These are phyloP conservation scores for Dasypogon diadema DNA, from an alignment of 2,888 invertebrate genomes.

Conservation along the genomic window DNA sequence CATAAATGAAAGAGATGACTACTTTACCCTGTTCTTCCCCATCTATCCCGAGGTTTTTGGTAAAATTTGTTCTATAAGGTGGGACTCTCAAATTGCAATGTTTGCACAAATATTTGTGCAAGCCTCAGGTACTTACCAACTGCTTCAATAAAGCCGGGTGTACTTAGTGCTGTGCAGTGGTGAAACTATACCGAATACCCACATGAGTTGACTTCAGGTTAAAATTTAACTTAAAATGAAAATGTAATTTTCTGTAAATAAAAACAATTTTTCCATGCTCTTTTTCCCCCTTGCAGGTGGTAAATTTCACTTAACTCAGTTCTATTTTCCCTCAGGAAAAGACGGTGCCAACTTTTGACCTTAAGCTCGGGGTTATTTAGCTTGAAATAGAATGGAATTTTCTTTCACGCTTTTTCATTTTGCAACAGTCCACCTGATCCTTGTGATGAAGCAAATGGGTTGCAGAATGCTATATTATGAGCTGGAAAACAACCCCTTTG, in stretches of 20 bases:
- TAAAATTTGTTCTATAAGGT: no score
- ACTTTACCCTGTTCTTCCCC: no score
- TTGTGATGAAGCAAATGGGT: no score
- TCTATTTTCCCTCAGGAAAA: no score
- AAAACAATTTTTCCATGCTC: background rate
- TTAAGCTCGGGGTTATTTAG: background rate
- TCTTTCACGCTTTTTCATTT: background rate
- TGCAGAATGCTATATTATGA: no score
- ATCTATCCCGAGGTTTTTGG: no score
- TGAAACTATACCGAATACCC: no score
- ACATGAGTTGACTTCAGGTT: conserved; percentile 1
- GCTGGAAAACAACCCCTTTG: no score
- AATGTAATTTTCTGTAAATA: background rate
- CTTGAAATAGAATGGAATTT: background rate
- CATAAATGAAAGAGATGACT: background rate
- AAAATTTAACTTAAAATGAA: conserved; percentile 28
- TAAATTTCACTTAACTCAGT: no score
- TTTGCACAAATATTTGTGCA: conserved; percentile 22
- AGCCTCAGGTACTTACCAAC: background rate
- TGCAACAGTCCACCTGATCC: no score
- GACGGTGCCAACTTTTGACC: background rate
- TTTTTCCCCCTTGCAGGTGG: background rate
- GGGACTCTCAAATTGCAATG: no score
- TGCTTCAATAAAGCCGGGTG: background rate
- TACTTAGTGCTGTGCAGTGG: conserved; percentile 6